phyloP scores from a whole-genome alignment of 1,140 invertebrate species.

The Eciton burchellii region DNA sequence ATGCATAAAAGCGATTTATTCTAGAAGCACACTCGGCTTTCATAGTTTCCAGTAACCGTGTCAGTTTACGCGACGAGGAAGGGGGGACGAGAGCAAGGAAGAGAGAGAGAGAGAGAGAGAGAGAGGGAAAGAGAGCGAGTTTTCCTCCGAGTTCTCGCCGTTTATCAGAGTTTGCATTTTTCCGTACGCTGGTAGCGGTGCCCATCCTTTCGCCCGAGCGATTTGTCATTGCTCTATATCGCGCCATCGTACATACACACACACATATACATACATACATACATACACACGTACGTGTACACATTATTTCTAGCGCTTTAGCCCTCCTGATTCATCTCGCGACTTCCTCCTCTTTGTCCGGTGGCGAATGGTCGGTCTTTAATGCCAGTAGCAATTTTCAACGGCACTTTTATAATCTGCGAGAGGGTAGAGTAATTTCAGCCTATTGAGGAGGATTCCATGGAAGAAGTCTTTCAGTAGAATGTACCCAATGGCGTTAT shows the following conservation, averaged over 20 bases:
- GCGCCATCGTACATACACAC: neutral
- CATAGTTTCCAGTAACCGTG: constrained; percentile 48
- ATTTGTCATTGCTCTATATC: constrained; percentile 68
- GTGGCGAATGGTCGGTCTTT: constrained; percentile 22
- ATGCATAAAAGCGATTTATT: constrained; percentile 58
- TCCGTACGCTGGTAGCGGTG: constrained; percentile 1
- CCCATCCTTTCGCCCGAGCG: constrained; percentile 42
- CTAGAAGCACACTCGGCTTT: constrained; percentile 43
- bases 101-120: neutral
- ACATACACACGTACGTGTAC: neutral
- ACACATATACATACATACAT: neutral
- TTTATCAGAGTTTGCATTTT: constrained; percentile 62
- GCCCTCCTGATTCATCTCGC: neutral
- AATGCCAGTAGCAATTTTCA: constrained; percentile 23
- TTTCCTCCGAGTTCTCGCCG: constrained; percentile 34
- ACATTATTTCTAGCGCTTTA: neutral
- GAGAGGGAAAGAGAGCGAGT: constrained; percentile 1
- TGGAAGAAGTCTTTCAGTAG: constrained; percentile 16
- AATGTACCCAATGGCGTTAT: constrained; percentile 7
- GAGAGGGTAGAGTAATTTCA: constrained; percentile 31
- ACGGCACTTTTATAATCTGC: constrained; percentile 9
- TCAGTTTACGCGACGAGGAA: constrained; percentile 45
- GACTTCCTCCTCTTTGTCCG: neutral
- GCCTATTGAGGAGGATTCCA: constrained; percentile 27
- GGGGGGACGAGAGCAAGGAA: no score